Evolutionary conservation across 2,888 invertebrate genomes (phyloP), one percentile per base, ranked within the genome.

Genomic region (Ommatoiulus sabulosus): DNA sequence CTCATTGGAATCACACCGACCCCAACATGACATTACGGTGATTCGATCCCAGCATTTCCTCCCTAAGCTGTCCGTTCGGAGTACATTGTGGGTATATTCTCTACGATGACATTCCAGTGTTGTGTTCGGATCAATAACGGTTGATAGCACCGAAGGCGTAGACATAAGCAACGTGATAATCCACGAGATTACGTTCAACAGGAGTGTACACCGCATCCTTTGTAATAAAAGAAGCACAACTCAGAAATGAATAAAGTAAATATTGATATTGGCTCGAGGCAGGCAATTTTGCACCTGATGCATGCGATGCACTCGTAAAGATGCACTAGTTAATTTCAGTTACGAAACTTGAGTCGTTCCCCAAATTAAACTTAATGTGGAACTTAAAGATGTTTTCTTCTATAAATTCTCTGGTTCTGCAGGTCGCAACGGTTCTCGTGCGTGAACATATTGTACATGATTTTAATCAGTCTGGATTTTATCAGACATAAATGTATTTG

Each of bases 1-100:
- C 94, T 97, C 96, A 92, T 96, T 96, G 0, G 97, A 96, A 92
- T 96, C 96, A 91, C 97, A 97, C 87, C 96, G 93, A 24, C 97
- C 97, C 94, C 96, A 96, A 92, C 97, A 97, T 0, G 96, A 95
- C 92, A 95, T 94, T 0, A 96, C 96, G 72, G 95, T 95, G 15
- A 97, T 94, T 88, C 94, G 93, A 91, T 96, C 97, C 95, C 96
- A 96, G 92, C 97, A 97, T 89, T 94, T 94, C 17, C 94, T 94
- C 0, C 96, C 96, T 46, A 93, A 93, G 44, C 93, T 93, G 91
- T 95, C 95, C 0, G 93, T 92, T 91, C 95, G 95, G 8, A 91
- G 90, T 0, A 96, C 96, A 86, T 94, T 94, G 90, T 95, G 95
- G 0, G 95, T 94, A 92, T 96, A 95, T 52, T 95, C 92, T 4